Conservation (phyloP, 2,113 vertebrate species). For the Aix galericulata region DNA sequence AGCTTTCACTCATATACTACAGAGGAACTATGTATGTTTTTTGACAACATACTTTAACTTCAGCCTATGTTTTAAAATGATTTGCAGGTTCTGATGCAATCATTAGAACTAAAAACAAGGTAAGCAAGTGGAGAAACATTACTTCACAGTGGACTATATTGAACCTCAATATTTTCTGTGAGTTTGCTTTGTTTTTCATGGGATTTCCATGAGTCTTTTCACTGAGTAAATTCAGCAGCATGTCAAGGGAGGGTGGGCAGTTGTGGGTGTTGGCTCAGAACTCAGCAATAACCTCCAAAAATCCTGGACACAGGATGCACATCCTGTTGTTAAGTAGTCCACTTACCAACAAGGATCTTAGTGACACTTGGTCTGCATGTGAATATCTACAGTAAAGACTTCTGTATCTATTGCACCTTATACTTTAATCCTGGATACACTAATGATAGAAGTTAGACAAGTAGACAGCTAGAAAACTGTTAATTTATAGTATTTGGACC, state of each 20-base stretch:
- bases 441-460: neutral
- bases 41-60: neutral
- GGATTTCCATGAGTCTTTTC: neutral
- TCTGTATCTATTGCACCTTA: neutral
- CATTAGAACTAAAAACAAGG: neutral
- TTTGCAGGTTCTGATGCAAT: neutral
- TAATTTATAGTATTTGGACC: neutral
- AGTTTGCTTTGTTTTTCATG: neutral
- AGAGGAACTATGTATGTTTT: neutral
- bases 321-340: neutral
- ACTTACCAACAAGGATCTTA: neutral
- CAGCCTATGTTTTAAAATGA: neutral
- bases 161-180: neutral
- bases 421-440: neutral
- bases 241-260: fast-evolving
- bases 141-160: fast-evolving
- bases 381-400: neutral
- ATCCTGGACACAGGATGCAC: fast-evolving
- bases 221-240: neutral
- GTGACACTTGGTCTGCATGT: neutral
- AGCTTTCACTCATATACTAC: neutral
- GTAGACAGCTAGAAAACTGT: fast-evolving
- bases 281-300: neutral
- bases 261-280: neutral
- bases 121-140: neutral